Evolutionary conservation across 2,888 invertebrate genomes (phyloP).

Genomic region (Corbicula japonica): DNA sequence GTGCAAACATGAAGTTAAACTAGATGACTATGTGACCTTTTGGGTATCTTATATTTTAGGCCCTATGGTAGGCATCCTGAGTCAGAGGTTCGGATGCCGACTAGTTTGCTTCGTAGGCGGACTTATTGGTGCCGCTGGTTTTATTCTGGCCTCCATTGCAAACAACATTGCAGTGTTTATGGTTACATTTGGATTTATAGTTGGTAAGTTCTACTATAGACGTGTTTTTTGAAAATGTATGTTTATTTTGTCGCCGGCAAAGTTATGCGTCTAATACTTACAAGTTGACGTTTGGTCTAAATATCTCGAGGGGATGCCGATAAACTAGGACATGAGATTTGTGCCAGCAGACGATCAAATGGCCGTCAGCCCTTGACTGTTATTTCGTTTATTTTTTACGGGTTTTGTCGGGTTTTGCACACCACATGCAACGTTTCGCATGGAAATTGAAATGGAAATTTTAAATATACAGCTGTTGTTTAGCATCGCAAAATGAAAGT

Average conservation of each 20-base stretch:
- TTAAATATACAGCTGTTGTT: too few species aligned
- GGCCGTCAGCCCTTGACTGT: too few species aligned
- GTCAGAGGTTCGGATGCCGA: constrained; percentile 63
- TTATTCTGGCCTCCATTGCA: constrained; percentile 49
- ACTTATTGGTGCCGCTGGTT: constrained; percentile 49
- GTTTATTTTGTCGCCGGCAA: background rate
- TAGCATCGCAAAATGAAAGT: too few species aligned
- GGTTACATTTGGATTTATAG: constrained; percentile 63
- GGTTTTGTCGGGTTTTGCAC: too few species aligned
- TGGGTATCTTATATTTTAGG: constrained; percentile 43
- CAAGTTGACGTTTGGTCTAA: background rate
- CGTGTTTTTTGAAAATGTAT: background rate
- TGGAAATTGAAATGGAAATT: too few species aligned
- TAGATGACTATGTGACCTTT: too few species aligned
- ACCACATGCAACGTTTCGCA: too few species aligned
- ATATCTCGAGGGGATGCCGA: too few species aligned
- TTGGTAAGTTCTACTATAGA: constrained; percentile 62
- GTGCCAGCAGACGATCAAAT: too few species aligned
- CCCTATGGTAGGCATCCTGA: constrained; percentile 58
- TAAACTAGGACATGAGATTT: too few species aligned
- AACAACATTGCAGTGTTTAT: constrained; percentile 59
- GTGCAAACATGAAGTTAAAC: too few species aligned
- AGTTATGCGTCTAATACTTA: background rate
- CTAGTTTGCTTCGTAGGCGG: constrained; percentile 62
- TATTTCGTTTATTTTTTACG: too few species aligned